These are phyloP conservation scores for Taphrorychus bicolor DNA, from an alignment of 2,888 invertebrate species.

Conservation along the genomic window DNA sequence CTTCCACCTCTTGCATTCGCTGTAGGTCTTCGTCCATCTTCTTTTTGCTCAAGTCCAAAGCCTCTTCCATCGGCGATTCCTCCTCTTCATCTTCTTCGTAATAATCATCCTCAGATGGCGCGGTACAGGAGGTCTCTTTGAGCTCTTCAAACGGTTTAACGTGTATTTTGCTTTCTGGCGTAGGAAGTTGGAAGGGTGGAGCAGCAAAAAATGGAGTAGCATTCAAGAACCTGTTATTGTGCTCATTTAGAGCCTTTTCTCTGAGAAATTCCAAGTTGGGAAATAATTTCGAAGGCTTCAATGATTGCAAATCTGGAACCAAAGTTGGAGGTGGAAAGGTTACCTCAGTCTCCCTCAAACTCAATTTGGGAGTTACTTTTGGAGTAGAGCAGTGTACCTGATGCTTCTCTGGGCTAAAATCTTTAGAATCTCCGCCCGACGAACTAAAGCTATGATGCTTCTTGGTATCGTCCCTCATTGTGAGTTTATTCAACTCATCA, in stretches of 20 bases:
- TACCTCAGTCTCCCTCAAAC: constrained; percentile 9
- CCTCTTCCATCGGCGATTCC: constrained; percentile 60
- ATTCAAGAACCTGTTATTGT: constrained; percentile 34
- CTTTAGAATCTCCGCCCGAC: constrained; percentile 21
- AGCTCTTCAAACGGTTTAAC: constrained; percentile 69
- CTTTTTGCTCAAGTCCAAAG: constrained; percentile 84
- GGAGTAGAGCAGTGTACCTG: constrained; percentile 53
- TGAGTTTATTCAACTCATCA: constrained; percentile 69
- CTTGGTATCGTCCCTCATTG: constrained; percentile 64
- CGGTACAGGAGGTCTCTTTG: constrained; percentile 57
- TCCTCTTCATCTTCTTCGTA: constrained; percentile 47
- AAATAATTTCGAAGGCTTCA: constrained; percentile 47
- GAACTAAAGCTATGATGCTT: constrained; percentile 53
- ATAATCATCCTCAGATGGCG: constrained; percentile 56
- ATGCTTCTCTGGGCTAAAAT: constrained; percentile 39
- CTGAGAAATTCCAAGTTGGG: constrained; percentile 42
- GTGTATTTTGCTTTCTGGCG: constrained; percentile 51
- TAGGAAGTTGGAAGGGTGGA: constrained; percentile 6
- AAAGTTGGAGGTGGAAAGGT: constrained; percentile 37
- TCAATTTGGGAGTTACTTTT: constrained; percentile 46
- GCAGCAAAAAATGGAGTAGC: constrained; percentile 44
- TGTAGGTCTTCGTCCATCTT: constrained; percentile 51
- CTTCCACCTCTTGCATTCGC: constrained; percentile 38
- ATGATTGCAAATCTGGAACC: constrained; percentile 48
- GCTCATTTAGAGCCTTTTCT: constrained; percentile 19